phyloP scores from a whole-genome alignment of 2,888 invertebrate genomes.

The Notodonta ziczac region DNA sequence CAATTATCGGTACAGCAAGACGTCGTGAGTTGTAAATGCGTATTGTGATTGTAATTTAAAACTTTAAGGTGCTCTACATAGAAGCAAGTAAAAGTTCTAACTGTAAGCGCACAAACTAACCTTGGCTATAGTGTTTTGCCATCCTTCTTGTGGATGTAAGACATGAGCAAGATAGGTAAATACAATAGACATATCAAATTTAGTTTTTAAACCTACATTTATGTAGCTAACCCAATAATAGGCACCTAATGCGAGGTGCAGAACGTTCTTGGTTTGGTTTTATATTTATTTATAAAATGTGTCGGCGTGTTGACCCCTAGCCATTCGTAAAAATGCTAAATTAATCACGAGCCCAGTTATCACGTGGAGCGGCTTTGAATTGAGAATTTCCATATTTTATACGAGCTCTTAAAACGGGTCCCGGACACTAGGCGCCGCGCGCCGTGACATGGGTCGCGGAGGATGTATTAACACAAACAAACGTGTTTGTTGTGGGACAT shows the following conservation, averaged over 20 bases:
- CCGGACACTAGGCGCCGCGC: background rate
- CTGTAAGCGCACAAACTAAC: too few species aligned
- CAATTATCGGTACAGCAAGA: background rate
- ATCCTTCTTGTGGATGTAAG: too few species aligned
- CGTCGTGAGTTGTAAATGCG: background rate
- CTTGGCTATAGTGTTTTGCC: too few species aligned
- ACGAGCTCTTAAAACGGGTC: background rate
- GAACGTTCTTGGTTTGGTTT: too few species aligned
- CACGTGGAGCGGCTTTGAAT: background rate
- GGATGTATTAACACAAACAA: background rate
- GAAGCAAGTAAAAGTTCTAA: too few species aligned
- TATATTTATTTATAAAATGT: too few species aligned
- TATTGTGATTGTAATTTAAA: background rate
- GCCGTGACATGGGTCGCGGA: background rate
- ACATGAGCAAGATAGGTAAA: too few species aligned
- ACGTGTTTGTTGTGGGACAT: slow-evolving; percentile 2
- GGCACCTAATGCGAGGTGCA: too few species aligned
- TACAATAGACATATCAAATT: too few species aligned
- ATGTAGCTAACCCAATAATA: too few species aligned
- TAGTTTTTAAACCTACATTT: too few species aligned
- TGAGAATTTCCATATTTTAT: slow-evolving; percentile 1
- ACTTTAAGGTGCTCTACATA: background rate
- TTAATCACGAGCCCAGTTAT: background rate
- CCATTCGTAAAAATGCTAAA: background rate
- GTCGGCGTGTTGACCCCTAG: too few species aligned